These are phyloP conservation scores for Ceratothoa steindachneri DNA, from an alignment of 2,888 invertebrate species.

Conservation along the genomic window DNA sequence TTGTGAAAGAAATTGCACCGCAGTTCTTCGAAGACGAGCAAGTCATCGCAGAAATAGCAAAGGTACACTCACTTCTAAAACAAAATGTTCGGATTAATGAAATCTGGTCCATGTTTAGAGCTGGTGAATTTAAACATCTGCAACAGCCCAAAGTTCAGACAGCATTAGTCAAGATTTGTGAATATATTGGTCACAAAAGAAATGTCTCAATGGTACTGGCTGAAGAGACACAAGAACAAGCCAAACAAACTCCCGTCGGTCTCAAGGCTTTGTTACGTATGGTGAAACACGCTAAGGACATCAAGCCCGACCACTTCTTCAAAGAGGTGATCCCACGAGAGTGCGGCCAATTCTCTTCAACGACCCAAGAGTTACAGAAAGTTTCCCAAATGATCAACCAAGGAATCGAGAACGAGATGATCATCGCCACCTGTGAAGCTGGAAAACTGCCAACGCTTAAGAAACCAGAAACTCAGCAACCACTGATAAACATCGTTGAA, in stretches of 20 bases:
- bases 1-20: conserved; percentile 43
- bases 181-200: conserved; percentile 46
- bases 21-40: conserved; percentile 45
- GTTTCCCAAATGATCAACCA: conserved; percentile 41
- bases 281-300: conserved; percentile 44
- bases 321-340: conserved; percentile 43
- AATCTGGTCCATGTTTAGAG: conserved; percentile 46
- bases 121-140: conserved; percentile 43
- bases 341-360: conserved; percentile 44
- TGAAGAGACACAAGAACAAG: conserved; percentile 41
- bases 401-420: conserved; percentile 42
- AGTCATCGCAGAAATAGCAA: conserved; percentile 37
- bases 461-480: conserved; percentile 46
- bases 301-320: conserved; percentile 43
- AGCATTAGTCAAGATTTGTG: conserved; percentile 45
- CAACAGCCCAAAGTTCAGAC: conserved; percentile 45
- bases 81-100: conserved; percentile 41
- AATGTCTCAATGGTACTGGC: conserved; percentile 46
- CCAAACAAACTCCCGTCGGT: conserved; percentile 41
- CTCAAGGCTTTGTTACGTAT: conserved; percentile 46
- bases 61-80: conserved; percentile 36
- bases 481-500: conserved; percentile 46
- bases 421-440: conserved; percentile 43
- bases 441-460: conserved; percentile 42
- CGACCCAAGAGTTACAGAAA: conserved; percentile 43